Evolutionary conservation across 2,113 vertebrate species (phyloP), one percentile per base, ranked within the genome.

Genomic region (Odontophorus gujanensis): DNA sequence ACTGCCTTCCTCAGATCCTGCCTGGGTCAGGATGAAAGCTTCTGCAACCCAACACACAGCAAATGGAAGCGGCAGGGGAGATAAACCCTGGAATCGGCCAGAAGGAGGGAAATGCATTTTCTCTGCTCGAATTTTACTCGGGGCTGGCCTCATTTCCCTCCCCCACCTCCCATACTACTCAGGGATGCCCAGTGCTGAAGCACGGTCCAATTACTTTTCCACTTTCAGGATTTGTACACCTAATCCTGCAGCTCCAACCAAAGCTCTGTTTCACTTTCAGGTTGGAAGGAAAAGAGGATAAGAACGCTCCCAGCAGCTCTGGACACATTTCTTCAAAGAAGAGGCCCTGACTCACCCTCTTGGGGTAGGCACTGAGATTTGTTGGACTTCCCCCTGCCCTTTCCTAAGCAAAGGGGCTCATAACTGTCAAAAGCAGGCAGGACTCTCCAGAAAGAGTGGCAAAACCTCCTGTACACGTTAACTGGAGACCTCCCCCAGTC

Each of bases 1-100:
- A 76, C n/a, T 0, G 24, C 78, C 81, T 79, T 32, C 3, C 0
- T 80, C 87, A 89, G 81, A 89, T 69, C 86, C 66, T 73, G 45
- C 75, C 87, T 66, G 62, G 69, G 67, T 85, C 84, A 66, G 53
- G 81, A 92, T 92, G 71, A 95, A 92, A 93, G 81, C 62, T 65
- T 7, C 38, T 61, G 66, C 89, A 81, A 73, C 69, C 48, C 78
- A 32, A 65, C 75, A 55, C 66, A 53, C 0, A 0, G 67, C 67
- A 82, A 45, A 62, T 7, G 1, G 66, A 67, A 89, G 16, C 5
- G 0, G 48, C 0, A 0, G 24, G 40, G 66, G 81, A 84, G 48
- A 90, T 45, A 92, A 95, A 61, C n/a, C 89, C 69, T 65, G 58
- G 72, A 84, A 94, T 67, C 48, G 86, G 78, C 77, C 69, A 75